These are phyloP conservation scores for Propithecus deckenii DNA, from an alignment of 2,797 vertebrate species.

Conservation along the genomic window DNA sequence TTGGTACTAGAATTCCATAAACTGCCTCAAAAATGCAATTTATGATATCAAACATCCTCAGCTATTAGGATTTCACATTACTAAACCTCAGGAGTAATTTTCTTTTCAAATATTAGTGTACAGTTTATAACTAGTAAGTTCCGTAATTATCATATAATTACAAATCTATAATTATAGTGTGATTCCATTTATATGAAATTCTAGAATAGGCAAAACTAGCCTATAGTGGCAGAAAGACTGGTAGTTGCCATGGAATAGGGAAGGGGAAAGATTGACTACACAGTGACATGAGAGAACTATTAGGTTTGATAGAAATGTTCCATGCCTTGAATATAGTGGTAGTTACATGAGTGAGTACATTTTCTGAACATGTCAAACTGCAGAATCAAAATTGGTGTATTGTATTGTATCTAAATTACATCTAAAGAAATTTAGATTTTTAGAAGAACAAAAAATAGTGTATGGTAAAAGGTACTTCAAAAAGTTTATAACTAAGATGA, in stretches of 20 bases:
- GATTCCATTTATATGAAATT: not conserved
- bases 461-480: not conserved
- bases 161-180: not conserved
- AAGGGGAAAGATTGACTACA: not conserved
- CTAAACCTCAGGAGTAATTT: not conserved
- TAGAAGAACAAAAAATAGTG: not conserved
- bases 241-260: not conserved
- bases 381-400: not conserved
- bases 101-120: not conserved
- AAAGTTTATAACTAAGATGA: not conserved
- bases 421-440: not conserved
- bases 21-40: not conserved
- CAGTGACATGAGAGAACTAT: not conserved
- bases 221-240: not conserved
- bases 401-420: not conserved
- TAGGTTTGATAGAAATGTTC: not conserved
- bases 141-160: constrained; percentile 45
- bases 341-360: not conserved
- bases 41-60: not conserved
- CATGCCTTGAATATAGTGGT: not conserved
- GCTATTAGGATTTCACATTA: constrained; percentile 16
- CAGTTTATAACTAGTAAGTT: constrained; percentile 16
- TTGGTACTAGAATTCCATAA: not conserved
- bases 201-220: not conserved
- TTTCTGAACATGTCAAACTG: not conserved